Evolutionary conservation across 2,888 invertebrate species (phyloP), one percentile per base, ranked within the genome.

Genomic region (Macrophya annulata): DNA sequence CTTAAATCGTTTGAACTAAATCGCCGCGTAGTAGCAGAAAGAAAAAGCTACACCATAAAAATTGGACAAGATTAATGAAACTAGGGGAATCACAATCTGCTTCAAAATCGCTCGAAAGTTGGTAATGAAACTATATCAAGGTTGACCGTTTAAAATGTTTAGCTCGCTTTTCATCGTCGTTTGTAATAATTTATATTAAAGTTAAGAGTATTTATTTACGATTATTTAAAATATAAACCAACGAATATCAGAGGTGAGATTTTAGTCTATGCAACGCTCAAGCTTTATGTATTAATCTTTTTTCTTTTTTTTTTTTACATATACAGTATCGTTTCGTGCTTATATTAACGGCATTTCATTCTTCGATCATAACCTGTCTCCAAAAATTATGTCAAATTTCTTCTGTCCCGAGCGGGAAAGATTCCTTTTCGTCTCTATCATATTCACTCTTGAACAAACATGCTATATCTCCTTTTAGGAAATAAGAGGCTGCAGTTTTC

Each of bases 331-430:
- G 12, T 0, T 6, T 15, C 37, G 8, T 12, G 9, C n/a, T 9
- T 1, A 4, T 74, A 45, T 74, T 12, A 40, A 45, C 21, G 21
- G 21, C 21, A 4, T 21, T 21, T 74, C 8, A 62, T 68, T 31
- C 37, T 17, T 17, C 72, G 25, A 8, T 74, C 72, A 74, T 74
- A 74, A 74, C 72, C 72, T 74, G 43, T 45, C 21, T 74, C 21
- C 21, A 74, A 21, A 21, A 43, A 45, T 12, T 10, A n/a, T 6
- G 45, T 37, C 37, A 37, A 68, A 17, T 37, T 68, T 62, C 17
- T 21, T 37, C 8, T 15, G 37, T 37, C 12, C 17, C 68, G 31
- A 68, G 31, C 31, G 68, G 5, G 12, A 68, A 15, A 37, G 37
- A 17, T 68, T 68, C 68, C 8, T 1, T 17, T 2, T 8, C 10